Percentiles rank a stretch among this genome's conserved stretches.
Conservation (phyloP, 2,113 vertebrate genomes). For the Anser brachyrhynchus region DNA sequence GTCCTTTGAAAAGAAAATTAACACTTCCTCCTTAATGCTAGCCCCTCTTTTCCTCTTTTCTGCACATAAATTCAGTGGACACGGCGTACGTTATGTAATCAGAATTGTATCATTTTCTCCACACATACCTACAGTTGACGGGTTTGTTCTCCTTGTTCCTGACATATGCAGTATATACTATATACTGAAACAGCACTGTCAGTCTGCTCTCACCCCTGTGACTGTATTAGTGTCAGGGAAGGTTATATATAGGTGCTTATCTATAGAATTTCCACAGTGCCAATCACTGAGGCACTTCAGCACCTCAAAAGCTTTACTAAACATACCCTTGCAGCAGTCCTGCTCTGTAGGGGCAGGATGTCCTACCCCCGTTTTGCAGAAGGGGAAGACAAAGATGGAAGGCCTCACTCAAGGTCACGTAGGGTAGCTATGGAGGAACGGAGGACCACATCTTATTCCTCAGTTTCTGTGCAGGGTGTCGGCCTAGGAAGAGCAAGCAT, state of each 20-base stretch:
- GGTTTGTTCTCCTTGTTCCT: not conserved
- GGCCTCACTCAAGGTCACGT: not conserved
- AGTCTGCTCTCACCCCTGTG: not conserved
- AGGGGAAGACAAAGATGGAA: not conserved
- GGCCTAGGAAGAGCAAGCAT: not conserved
- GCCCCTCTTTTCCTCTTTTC: not conserved
- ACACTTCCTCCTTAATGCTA: not conserved
- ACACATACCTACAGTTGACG: not conserved
- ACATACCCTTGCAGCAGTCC: not conserved
- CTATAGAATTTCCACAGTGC: constrained; percentile 23
- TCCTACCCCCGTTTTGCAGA: not conserved
- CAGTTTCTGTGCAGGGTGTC: not conserved
- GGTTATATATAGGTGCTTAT: constrained; percentile 39
- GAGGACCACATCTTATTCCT: not conserved
- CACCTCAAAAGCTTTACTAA: not conserved
- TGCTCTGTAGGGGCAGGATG: not conserved
- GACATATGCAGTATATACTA: not conserved
- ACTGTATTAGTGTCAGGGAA: not conserved
- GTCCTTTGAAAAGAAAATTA: constrained; percentile 19
- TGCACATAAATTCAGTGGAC: not conserved
- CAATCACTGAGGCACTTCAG: constrained; percentile 24
- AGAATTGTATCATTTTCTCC: not conserved
- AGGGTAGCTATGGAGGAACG: not conserved
- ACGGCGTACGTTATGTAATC: not conserved
- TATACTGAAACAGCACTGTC: not conserved